phyloP scores from a whole-genome alignment of 2,888 invertebrate genomes.

The Eubasilissa splendida region DNA sequence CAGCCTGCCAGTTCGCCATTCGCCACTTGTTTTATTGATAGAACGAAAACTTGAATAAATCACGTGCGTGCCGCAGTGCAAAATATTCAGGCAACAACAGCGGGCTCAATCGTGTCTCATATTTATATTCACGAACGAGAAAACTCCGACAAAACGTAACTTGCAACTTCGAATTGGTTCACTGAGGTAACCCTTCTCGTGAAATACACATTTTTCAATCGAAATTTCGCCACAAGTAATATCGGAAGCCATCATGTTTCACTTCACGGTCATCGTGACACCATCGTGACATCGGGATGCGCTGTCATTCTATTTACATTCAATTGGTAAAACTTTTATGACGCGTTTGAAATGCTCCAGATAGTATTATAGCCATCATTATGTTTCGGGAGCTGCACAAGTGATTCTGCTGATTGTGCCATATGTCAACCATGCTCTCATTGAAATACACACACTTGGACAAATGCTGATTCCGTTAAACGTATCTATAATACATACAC shows the following conservation, averaged over 20 bases:
- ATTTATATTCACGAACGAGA: conserved; percentile 8
- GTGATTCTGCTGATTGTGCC: conserved; percentile 6
- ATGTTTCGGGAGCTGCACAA: neutral
- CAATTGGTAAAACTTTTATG: too few species aligned
- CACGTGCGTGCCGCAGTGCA: neutral
- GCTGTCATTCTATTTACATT: too few species aligned
- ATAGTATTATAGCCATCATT: neutral
- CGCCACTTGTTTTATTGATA: conserved; percentile 28
- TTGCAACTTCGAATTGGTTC: neutral
- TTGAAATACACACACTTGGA: conserved; percentile 3
- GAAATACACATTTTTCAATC: too few species aligned
- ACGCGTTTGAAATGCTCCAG: too few species aligned
- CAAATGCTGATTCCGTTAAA: neutral
- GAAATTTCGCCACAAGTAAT: too few species aligned
- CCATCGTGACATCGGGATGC: too few species aligned
- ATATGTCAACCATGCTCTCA: conserved; percentile 24
- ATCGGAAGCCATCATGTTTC: too few species aligned
- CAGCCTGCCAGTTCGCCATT: conserved; percentile 10
- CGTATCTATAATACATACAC: conserved; percentile 3
- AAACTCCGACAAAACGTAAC: neutral
- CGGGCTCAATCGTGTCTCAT: neutral
- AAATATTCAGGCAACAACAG: neutral
- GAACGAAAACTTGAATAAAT: conserved; percentile 25
- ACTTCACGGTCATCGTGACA: too few species aligned
- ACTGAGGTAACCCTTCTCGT: neutral